Base-by-base conservation (phyloP, 1,140 invertebrate genomes). In the Trichoplusia ni region DNA sequence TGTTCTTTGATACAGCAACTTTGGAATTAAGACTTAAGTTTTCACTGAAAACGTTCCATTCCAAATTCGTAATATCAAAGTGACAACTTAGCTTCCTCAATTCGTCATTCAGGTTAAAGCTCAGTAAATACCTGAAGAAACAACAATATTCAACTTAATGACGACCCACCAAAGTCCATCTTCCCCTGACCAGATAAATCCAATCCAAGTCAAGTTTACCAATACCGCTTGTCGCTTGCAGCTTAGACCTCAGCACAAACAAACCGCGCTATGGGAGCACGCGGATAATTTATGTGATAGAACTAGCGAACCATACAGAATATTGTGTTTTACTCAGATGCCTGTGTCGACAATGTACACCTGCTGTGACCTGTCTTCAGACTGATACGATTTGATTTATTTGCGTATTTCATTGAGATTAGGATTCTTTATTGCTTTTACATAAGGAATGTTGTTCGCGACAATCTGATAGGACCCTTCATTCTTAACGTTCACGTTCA, bases 251-350 rank as follows among this genome's bases (percentile, higher is more conserved):
- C 23, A 19, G 9, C 44, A 44, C 47, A 67, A 53, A 21, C 19
- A 47, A 59, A 73, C 7, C 42, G 54, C 31, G 62, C 68, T 75
- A 74, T 78, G 68, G 73, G 63, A 78, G 75, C 75, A 75, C 47
- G 62, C 56, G 54, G 58, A 72, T 71, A 81, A 81, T 81, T 78
- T 81, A 78, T 81, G 37, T 68, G 46, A 67, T 65, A 68, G 49
- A 35, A 62, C 65, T 40, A 69, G 47, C 59, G 71, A 78, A 69
- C 64, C 46, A 63, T 63, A 59, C 62, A 63, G 70, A 71, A 69
- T 67, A 47, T 65, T 35, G 56, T 76, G 68, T 76, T 73, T 69
- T 58, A 54, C 35, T 42, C 40, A 11, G 60, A 64, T 72, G 68
- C 69, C 67, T n/a, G n/a, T n/a, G 67, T 71, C 67, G 54, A 44